phyloP scores from a whole-genome alignment of 1,140 invertebrate genomes.

The Trinorchestia longiramus region DNA sequence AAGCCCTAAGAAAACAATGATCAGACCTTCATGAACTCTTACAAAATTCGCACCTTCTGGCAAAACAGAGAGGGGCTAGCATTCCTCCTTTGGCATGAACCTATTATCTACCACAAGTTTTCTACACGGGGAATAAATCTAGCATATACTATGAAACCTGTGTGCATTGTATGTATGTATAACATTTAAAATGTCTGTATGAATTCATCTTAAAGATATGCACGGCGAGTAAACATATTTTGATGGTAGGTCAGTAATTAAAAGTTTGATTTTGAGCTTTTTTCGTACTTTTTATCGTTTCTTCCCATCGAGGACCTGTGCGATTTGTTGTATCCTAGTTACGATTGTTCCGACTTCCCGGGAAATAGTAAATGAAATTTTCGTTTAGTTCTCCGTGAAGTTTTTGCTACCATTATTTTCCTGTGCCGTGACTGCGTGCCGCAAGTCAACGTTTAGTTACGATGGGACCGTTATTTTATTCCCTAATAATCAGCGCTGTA shows the following conservation, averaged over 20 bases:
- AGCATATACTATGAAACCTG: too few relatives aligned
- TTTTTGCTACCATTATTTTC: background rate
- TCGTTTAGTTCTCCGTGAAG: background rate
- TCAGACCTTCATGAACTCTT: too few relatives aligned
- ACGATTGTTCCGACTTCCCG: background rate
- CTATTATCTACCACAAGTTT: too few relatives aligned
- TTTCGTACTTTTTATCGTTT: background rate
- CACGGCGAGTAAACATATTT: too few relatives aligned
- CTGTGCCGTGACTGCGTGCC: background rate
- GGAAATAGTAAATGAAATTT: background rate
- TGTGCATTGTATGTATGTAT: too few relatives aligned
- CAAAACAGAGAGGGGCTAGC: too few relatives aligned
- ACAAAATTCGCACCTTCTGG: too few relatives aligned
- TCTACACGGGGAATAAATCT: too few relatives aligned
- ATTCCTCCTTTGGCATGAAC: too few relatives aligned
- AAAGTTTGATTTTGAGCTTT: background rate
- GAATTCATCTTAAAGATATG: too few relatives aligned
- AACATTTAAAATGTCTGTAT: too few relatives aligned
- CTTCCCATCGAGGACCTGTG: background rate
- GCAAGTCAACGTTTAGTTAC: background rate
- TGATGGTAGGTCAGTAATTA: background rate
- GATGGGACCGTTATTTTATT: background rate
- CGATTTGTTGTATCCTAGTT: background rate
- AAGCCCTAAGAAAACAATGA: too few relatives aligned
- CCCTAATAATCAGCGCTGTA: background rate